Percentiles rank a stretch among this genome's conserved stretches.
Conservation (phyloP, 2,888 invertebrate genomes). For the Buathra laborator region DNA sequence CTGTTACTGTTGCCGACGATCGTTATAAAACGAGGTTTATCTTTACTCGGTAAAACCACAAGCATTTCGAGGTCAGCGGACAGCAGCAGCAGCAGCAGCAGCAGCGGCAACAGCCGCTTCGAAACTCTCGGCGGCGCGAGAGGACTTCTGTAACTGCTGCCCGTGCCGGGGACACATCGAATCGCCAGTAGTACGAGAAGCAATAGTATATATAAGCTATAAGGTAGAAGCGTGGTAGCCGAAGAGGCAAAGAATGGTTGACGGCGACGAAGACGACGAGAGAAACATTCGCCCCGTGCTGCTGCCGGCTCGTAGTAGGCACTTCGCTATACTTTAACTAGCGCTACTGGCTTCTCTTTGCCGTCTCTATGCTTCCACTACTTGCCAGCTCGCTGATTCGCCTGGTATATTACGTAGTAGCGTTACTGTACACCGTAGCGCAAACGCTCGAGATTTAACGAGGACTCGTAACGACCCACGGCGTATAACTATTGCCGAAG, state of each 20-base stretch:
- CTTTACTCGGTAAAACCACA: slow-evolving; percentile 58
- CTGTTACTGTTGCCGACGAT: slow-evolving; percentile 42
- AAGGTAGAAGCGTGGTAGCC: slow-evolving; percentile 20
- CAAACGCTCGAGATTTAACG: slow-evolving; percentile 42
- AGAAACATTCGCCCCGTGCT: slow-evolving; percentile 26
- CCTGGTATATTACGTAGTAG: slow-evolving; percentile 29
- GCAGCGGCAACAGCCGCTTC: slow-evolving; percentile 17
- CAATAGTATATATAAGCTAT: slow-evolving; percentile 3
- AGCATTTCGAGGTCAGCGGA: slow-evolving; percentile 65
- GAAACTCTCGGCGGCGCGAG: slow-evolving; percentile 30
- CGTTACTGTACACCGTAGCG: slow-evolving; percentile 4
- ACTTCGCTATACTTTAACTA: slow-evolving; percentile 9
- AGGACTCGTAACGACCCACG: slow-evolving; percentile 28
- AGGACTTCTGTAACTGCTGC: slow-evolving; percentile 17
- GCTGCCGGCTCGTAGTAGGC: neutral
- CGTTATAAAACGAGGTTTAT: slow-evolving; percentile 61
- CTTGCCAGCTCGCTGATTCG: slow-evolving; percentile 20
- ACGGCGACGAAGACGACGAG: slow-evolving; percentile 36
- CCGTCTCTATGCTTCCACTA: slow-evolving; percentile 13
- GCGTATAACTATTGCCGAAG: slow-evolving; percentile 16
- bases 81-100: slow-evolving; percentile 28
- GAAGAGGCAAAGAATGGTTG: slow-evolving; percentile 43
- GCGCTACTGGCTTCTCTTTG: slow-evolving; percentile 1
- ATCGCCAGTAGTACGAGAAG: neutral
- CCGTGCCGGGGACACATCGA: slow-evolving; percentile 4